A percentile compares a stretch with the other conserved stretches of the same genome.
phyloP scores from a whole-genome alignment of 2,113 vertebrate species.

The Semnornis frantzii region DNA sequence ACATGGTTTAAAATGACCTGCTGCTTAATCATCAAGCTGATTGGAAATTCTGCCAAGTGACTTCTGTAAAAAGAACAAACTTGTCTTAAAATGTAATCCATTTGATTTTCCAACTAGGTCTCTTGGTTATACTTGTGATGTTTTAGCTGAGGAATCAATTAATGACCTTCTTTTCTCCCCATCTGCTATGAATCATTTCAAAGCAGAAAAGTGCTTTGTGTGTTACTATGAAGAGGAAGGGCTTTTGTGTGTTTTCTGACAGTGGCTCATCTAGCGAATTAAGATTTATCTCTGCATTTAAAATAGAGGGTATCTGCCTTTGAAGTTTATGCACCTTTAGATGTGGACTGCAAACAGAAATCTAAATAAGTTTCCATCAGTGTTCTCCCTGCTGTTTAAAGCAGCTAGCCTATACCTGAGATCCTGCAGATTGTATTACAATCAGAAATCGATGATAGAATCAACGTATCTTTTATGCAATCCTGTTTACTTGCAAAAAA shows the following conservation, averaged over 20 bases:
- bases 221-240: background rate
- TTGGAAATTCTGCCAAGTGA: constrained; percentile 12
- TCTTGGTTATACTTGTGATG: background rate
- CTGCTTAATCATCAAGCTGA: constrained; percentile 36
- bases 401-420: background rate
- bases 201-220: constrained; percentile 13
- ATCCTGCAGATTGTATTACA: background rate
- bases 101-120: background rate
- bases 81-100: background rate
- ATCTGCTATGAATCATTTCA: constrained; percentile 23
- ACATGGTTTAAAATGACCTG: constrained; percentile 14
- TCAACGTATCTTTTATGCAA: background rate
- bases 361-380: background rate
- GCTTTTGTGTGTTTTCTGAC: constrained; percentile 2
- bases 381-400: background rate
- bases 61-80: background rate
- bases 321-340: background rate
- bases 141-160: constrained; percentile 35
- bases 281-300: background rate
- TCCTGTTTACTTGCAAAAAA: background rate
- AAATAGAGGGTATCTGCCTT: background rate
- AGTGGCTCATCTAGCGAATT: background rate
- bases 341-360: background rate
- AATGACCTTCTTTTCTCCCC: constrained; percentile 7
- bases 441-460: background rate